Conservation (phyloP, 2,797 vertebrate genomes). For the Aeoliscus strigatus region DNA sequence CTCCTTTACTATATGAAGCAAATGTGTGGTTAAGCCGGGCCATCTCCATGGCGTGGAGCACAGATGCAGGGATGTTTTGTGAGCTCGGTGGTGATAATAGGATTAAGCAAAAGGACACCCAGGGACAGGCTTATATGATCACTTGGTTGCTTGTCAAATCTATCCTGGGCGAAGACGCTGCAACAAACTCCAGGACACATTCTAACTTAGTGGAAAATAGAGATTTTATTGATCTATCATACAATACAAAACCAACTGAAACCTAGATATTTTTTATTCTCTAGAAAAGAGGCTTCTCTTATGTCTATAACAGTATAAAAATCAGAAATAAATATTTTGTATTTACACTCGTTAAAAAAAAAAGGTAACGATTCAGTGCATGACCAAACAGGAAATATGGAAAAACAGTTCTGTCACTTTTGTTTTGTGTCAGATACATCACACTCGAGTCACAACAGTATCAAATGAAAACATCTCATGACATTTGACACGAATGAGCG, state of each 20-base stretch:
- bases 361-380: constrained; percentile 83
- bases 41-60: constrained; percentile 47
- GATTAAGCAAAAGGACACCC: constrained; percentile 70
- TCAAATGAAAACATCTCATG: constrained; percentile 35
- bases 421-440: constrained; percentile 39
- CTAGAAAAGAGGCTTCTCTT: constrained; percentile 55
- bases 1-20: constrained; percentile 59
- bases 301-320: constrained; percentile 69
- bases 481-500: constrained; percentile 44
- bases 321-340: constrained; percentile 88
- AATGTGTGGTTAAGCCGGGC: constrained; percentile 56
- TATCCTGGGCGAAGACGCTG: constrained; percentile 49
- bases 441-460: constrained; percentile 41
- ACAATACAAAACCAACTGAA: constrained; percentile 71
- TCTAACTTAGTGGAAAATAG: constrained; percentile 81
- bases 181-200: constrained; percentile 50
- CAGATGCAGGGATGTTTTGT: constrained; percentile 65
- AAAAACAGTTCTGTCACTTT: constrained; percentile 37
- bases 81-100: constrained; percentile 66
- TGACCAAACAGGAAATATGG: constrained; percentile 53
- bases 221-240: constrained; percentile 85
- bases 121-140: constrained; percentile 68
- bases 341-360: constrained; percentile 79
- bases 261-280: constrained; percentile 60
- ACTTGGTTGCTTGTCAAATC: constrained; percentile 64